Base-by-base conservation (phyloP, 2,797 vertebrate genomes). In the Coccyzus lansbergi region DNA sequence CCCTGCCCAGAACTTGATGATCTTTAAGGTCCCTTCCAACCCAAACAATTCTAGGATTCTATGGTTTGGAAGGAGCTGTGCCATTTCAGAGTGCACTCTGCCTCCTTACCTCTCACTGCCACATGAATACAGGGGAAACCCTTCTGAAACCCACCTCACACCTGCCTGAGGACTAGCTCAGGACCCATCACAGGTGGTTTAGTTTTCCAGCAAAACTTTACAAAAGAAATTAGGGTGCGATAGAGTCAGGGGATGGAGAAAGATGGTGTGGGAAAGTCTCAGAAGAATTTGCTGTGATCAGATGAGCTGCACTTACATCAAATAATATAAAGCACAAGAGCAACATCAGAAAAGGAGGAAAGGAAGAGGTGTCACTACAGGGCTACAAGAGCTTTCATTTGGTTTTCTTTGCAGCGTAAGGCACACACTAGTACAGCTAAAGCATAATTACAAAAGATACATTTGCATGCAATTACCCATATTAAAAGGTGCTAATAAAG, bases 181-280 rank as follows among this genome's bases (percentile, higher is more conserved):
- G 8, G 29, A 25, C 16, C 75, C 33, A 3, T 6, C 59, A 12
- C 0, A 0, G 58, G 20, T 0, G 0, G 16, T 15, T 56, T 53
- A 33, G 22, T 19, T 10, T 76, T 34, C 31, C 81, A 58, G 34
- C 20, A 59, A 55, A 59, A 55, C 44, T 22, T 81, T 4, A 36
- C 16, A 4, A 48, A 56, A 81, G 62, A 77, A 62, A 10, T 26
- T 42, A 28, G 24, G 17, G 20, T 24, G 44, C 46, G 26, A 36
- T 67, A 63, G 15, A 40, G 52, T 16, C 34, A 15, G 26, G 22
- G 8, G 33, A 28, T 5, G 0, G 3, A 46, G 53, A 65, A 34
- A 29, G 19, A 15, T 3, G 12, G 34, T 14, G 18, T 9, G 36
- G 33, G 36, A 53, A 38, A 51, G 51, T 33, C 70, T 59, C 60